These are phyloP conservation scores for Diabrotica balteata DNA, from an alignment of 2,888 invertebrate genomes.

Conservation along the genomic window DNA sequence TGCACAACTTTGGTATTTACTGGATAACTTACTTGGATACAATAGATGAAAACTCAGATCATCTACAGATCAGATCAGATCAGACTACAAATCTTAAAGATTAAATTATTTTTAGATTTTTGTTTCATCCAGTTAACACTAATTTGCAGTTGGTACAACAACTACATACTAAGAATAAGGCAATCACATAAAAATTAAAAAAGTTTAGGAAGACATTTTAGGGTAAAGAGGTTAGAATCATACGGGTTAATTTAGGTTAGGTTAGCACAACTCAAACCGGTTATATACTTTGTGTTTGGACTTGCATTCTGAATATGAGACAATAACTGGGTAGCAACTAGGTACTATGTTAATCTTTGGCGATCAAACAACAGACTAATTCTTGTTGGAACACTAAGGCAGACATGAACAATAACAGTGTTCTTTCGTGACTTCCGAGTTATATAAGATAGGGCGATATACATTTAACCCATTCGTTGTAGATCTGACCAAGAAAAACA, in stretches of 20 bases:
- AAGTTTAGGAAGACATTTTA: conserved; percentile 21
- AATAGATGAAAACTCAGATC: too few species aligned
- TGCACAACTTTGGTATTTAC: too few species aligned
- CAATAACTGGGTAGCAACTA: conserved; percentile 9
- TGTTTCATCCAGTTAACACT: too few species aligned
- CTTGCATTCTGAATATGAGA: neutral
- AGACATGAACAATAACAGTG: neutral
- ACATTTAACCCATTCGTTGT: too few species aligned
- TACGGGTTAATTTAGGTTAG: conserved; percentile 25
- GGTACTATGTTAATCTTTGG: conserved; percentile 1
- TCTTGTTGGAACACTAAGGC: conserved; percentile 1
- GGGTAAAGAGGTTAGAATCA: conserved; percentile 14
- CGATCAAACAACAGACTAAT: conserved; percentile 4
- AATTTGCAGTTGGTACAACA: neutral
- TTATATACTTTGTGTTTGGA: conserved; percentile 1
- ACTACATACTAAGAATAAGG: conserved; percentile 6
- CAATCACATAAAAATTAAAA: too few species aligned
- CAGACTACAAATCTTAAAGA: too few species aligned
- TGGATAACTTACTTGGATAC: too few species aligned
- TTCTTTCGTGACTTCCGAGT: conserved; percentile 8
- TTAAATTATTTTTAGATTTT: too few species aligned
- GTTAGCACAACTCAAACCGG: conserved; percentile 30
- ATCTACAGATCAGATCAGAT: too few species aligned
- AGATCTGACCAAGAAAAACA: too few species aligned
- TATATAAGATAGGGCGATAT: too few species aligned